Evolutionary conservation across 2,113 vertebrate species (phyloP).

Genomic region (Colistium nudipinnis): DNA sequence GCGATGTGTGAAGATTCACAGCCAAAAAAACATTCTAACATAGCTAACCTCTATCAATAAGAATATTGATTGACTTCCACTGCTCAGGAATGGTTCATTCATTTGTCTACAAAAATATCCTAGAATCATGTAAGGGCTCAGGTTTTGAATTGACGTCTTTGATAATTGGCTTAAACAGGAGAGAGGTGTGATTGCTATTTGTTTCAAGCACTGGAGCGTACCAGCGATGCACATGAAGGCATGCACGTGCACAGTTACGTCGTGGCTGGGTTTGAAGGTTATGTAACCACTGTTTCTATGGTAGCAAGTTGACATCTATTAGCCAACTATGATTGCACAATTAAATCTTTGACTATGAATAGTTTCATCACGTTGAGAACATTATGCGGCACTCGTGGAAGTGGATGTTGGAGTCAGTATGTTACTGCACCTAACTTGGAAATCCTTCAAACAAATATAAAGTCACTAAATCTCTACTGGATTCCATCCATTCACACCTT

Average conservation of each 20-base stretch:
- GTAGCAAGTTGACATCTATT: neutral
- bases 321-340: too few species aligned
- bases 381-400: too few species aligned
- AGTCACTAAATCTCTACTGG: neutral
- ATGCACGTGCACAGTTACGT: neutral
- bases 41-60: constrained; percentile 10
- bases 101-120: constrained; percentile 1
- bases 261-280: neutral
- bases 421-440: too few species aligned
- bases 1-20: constrained; percentile 42
- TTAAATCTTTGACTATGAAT: too few species aligned
- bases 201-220: too few species aligned
- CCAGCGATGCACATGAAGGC: neutral
- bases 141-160: constrained; percentile 3
- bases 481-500: too few species aligned
- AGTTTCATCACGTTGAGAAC: neutral
- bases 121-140: neutral
- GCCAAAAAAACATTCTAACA: constrained; percentile 17
- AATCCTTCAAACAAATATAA: neutral
- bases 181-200: neutral
- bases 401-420: too few species aligned
- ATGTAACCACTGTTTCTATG: neutral
- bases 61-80: constrained; percentile 17
- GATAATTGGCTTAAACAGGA: neutral
- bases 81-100: neutral